Evolutionary conservation across 2,888 invertebrate genomes (phyloP), one percentile per base, ranked within the genome.

Genomic region (Copidosoma aretas): DNA sequence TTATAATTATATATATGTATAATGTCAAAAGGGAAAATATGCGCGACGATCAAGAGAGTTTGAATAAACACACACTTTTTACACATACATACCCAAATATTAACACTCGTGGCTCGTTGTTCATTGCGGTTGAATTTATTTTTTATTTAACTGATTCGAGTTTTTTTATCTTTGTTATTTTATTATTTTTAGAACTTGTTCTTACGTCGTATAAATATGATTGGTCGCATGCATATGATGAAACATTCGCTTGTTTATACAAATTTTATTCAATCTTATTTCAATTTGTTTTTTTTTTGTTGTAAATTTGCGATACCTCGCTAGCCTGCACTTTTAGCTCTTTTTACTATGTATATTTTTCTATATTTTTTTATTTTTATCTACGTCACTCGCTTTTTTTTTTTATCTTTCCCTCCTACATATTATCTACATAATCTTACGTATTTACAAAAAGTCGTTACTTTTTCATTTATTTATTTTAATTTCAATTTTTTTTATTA

Each of bases 391-490:
- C 10, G 14, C 10, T 41, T 14, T 41, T 10, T 41, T 10, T 41
- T 41, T 74, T 68, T 74, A 73, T 76, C 73, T 77, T 74, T 76
- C 76, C 73, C 73, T 76, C 77, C 74, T 41, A 75, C n/a, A n/a
- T n/a, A n/a, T n/a, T n/a, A n/a, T n/a, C n/a, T n/a, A n/a, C n/a
- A n/a, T n/a, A n/a, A n/a, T n/a, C n/a, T n/a, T n/a, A n/a, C n/a
- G n/a, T 81, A 81, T 82, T 80, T 81, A 82, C 81, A 82, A 80
- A 80, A 80, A 74, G 71, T 79, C 74, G 72, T 77, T 77, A 54
- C 52, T 41, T 41, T 70, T 70, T 60, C 62, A 60, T 70, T 59
- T 46, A 60, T 64, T 46, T 5, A 60, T 66, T 25, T 71, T 71
- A 57, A n/a, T n/a, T n/a, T n/a, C n/a, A n/a, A n/a, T n/a, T n/a